Conservation (phyloP, 1,140 invertebrate genomes). For the Radopholus similis region DNA sequence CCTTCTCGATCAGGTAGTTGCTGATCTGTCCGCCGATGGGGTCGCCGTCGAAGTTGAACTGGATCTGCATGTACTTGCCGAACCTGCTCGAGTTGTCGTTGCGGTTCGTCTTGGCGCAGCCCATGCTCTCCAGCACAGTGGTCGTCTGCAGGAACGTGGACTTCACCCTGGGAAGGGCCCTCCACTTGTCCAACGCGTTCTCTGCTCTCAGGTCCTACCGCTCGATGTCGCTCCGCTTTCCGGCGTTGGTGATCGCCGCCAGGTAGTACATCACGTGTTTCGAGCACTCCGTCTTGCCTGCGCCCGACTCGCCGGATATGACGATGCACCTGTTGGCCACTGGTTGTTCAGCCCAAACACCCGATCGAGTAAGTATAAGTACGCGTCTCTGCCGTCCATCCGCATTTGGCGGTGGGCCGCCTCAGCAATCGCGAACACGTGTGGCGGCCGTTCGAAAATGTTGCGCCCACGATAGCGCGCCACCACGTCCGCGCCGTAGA, state of each 20-base stretch:
- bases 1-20: conserved; percentile 88
- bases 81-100: conserved; percentile 68
- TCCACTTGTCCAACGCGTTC: background rate
- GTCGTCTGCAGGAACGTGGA: conserved; percentile 68
- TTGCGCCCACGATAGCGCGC: conserved; percentile 91
- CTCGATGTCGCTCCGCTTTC: conserved; percentile 68
- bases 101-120: conserved; percentile 67
- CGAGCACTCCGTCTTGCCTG: conserved; percentile 96
- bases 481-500: conserved; percentile 93
- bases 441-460: conserved; percentile 92
- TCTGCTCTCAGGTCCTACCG: conserved; percentile 65
- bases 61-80: conserved; percentile 97
- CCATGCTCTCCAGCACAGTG: conserved; percentile 65
- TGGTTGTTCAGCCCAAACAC: too few species aligned
- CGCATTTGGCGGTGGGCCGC: conserved; percentile 75
- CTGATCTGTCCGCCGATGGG: conserved; percentile 99
- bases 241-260: conserved; percentile 73
- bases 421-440: conserved; percentile 97
- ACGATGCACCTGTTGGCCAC: too few species aligned
- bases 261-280: conserved; percentile 91
- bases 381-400: conserved; percentile 83
- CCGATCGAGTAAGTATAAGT: too few species aligned
- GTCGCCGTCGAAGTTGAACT: conserved; percentile 97
- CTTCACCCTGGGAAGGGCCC: conserved; percentile 63
- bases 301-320: conserved; percentile 91